Evolutionary conservation across 2,113 vertebrate genomes (phyloP).

Genomic region (Hippocampus comes): DNA sequence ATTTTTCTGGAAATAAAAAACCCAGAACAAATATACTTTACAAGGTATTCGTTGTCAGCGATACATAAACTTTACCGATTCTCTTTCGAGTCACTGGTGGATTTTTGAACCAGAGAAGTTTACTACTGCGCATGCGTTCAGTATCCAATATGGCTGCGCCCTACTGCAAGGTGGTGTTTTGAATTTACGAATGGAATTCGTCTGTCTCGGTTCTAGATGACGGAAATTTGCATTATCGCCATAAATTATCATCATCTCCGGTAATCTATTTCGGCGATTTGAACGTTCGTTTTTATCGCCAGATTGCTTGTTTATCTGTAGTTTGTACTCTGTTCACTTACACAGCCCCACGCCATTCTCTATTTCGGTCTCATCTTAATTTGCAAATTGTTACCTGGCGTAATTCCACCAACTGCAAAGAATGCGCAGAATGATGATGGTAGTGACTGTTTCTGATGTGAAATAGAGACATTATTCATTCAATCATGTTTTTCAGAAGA

Average conservation of each 20-base stretch:
- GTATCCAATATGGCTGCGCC: conserved; percentile 58
- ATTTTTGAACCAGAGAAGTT: no score
- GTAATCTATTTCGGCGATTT: not conserved
- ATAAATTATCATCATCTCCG: not conserved
- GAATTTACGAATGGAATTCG: not conserved
- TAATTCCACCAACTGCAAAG: not conserved
- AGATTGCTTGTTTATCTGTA: not conserved
- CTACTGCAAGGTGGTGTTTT: conserved; percentile 20
- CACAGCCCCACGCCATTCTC: not conserved
- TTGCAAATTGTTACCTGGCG: not conserved
- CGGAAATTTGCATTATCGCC: not conserved
- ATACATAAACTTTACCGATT: no score
- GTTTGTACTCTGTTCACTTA: not conserved
- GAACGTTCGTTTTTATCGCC: not conserved
- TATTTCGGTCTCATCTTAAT: not conserved
- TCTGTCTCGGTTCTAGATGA: not conserved
- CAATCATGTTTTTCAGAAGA: conserved; percentile 46
- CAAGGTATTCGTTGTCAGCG: no score
- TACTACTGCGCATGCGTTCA: conserved; percentile 34
- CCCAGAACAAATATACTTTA: no score
- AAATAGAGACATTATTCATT: not conserved
- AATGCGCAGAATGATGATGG: not conserved
- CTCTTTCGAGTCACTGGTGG: no score
- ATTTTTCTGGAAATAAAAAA: no score
- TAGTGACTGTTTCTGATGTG: not conserved